These are phyloP conservation scores for Nebria brevicollis DNA, from an alignment of 2,888 invertebrate species.

Conservation along the genomic window DNA sequence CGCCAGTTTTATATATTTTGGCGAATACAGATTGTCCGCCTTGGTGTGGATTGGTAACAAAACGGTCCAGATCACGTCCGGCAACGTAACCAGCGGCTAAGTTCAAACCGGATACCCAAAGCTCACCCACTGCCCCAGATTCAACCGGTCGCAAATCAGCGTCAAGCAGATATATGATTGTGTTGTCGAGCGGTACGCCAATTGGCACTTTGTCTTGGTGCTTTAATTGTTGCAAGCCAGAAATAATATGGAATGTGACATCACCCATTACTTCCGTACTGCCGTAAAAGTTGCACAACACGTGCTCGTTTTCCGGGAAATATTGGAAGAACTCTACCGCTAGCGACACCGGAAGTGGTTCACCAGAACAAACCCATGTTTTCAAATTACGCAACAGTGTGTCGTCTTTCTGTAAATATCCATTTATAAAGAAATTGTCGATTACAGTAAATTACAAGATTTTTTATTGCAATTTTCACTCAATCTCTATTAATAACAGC, in stretches of 20 bases:
- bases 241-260: conserved; percentile 81
- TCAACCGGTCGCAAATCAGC: conserved; percentile 77
- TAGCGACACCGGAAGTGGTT: conserved; percentile 76
- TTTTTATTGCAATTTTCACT: too few relatives aligned
- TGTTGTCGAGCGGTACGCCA: conserved; percentile 82
- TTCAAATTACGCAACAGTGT: conserved; percentile 69
- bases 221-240: conserved; percentile 69
- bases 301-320: conserved; percentile 73
- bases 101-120: conserved; percentile 84
- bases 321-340: conserved; percentile 80
- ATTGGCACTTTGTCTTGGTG: conserved; percentile 80
- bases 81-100: conserved; percentile 84
- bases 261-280: conserved; percentile 94
- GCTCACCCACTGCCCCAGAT: conserved; percentile 80
- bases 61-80: conserved; percentile 74
- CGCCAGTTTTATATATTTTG: conserved; percentile 84
- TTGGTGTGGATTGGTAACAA: conserved; percentile 76
- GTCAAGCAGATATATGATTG: conserved; percentile 82
- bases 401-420: conserved; percentile 62
- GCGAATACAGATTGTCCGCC: conserved; percentile 74
- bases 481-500: too few relatives aligned
- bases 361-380: conserved; percentile 90
- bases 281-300: conserved; percentile 88
- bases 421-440: neutral
- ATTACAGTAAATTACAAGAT: too few relatives aligned